Evolutionary conservation across 1,140 invertebrate genomes (phyloP), one percentile per base, ranked within the genome.

Genomic region (Hyles vespertilio): DNA sequence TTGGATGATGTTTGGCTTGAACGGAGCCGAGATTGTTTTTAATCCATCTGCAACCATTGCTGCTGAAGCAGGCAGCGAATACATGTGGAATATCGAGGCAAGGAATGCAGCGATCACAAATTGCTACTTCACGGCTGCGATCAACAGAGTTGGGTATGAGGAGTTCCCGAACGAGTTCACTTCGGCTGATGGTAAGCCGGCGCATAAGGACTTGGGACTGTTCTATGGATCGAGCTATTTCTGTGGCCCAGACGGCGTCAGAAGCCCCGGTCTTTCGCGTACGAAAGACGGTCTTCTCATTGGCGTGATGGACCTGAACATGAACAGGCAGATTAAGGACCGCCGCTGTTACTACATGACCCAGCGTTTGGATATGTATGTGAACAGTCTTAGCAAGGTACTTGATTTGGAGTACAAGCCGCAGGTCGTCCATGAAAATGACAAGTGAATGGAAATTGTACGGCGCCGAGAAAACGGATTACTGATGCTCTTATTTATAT

Each of bases 11-110:
- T 98, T 96, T 85, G 97, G 96, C 0, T 81, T 99, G 10, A 99
- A 99, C 89, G 97, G 97, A n/a, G 98, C 98, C 4, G 98, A 99
- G 91, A 98, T 99, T 51, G 98, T 99, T 0, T 99, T 99, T 83
- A 99, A 99, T 89, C 98, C 98, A 3, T 98, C 97, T 5, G 98
- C 98, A 5, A 99, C 98, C 3, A 94, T 97, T 62, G 84, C 81
- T 5, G 89, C 89, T 46, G 82, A 87, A 32, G 82, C 82, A 10
- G 91, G 93, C 44, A 99, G 97, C 82, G 98, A 99, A 89, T 97
- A 98, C 0, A 89, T 99, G 69, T 99, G 98, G 98, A 92, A 94
- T 10, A 95, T 99, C 60, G 98, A 99, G 90, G 98, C 98, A 0
- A 91, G 98, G 68, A 97, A 96, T 90, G 98, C 98, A 5, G 98